Percentiles rank a stretch among this genome's conserved stretches.
Evolutionary conservation across 1,140 invertebrate genomes (phyloP).

Genomic region (Bombus ignitus): DNA sequence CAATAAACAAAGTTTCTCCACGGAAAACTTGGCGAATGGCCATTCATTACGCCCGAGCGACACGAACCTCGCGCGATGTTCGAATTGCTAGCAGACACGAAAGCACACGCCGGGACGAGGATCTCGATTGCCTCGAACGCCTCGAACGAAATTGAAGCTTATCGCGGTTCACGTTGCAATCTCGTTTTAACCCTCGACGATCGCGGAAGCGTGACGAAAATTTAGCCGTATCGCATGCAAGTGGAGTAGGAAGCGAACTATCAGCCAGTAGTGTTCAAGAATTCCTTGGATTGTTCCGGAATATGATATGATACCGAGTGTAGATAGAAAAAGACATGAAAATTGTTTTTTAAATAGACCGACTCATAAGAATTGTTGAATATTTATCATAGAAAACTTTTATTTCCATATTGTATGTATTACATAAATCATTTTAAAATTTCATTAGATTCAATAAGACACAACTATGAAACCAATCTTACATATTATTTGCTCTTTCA

Average conservation of each 20-base stretch:
- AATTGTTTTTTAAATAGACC: too few species aligned
- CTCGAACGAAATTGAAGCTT: slow-evolving; percentile 23
- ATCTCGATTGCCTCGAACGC: background rate
- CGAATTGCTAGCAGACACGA: slow-evolving; percentile 29
- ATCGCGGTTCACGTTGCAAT: background rate
- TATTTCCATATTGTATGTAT: too few species aligned
- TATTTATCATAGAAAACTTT: too few species aligned
- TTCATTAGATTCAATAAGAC: background rate
- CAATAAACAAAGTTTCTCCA: slow-evolving; percentile 46
- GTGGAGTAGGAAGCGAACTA: background rate
- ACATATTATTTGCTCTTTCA: too few species aligned
- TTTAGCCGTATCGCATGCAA: background rate
- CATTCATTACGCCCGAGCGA: slow-evolving; percentile 21
- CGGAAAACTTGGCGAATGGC: slow-evolving; percentile 27
- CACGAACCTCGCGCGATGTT: background rate
- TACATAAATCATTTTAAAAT: background rate
- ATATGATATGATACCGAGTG: too few species aligned
- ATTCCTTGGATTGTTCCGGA: background rate
- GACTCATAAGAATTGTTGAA: too few species aligned
- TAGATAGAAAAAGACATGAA: too few species aligned
- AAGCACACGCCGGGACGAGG: background rate
- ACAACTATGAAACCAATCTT: too few species aligned
- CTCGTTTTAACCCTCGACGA: slow-evolving; percentile 12
- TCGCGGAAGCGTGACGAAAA: slow-evolving; percentile 18
- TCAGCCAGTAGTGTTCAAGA: background rate